Evolutionary conservation across 2,113 vertebrate genomes (phyloP).

Genomic region (Larimichthys crocea): DNA sequence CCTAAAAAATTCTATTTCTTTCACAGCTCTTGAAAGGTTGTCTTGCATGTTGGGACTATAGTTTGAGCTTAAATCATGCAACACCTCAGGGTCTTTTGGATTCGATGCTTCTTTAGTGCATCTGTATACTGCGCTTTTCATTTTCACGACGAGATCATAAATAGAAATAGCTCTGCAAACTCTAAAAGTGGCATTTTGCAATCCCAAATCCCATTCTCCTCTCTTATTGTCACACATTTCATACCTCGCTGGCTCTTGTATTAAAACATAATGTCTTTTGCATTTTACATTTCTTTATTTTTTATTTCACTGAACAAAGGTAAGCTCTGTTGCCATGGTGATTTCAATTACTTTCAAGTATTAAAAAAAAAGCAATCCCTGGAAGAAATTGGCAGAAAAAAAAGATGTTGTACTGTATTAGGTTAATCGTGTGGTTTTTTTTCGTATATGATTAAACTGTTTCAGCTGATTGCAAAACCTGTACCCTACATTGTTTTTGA

Average conservation of each 20-base stretch:
- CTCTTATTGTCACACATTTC: conserved; percentile 64
- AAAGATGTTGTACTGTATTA: conserved; percentile 47
- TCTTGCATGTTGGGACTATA: conserved; percentile 42
- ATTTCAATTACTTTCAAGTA: conserved; percentile 72
- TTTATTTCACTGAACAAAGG: conserved; percentile 72
- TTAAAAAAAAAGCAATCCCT: conserved; percentile 64
- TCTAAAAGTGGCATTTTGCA: conserved; percentile 61
- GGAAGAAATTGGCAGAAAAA: conserved; percentile 40
- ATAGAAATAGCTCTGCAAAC: conserved; percentile 54
- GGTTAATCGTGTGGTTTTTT: conserved; percentile 16
- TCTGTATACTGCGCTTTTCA: conserved; percentile 53
- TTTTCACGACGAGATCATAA: conserved; percentile 62
- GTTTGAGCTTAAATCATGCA: conserved; percentile 56
- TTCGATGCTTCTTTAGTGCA: conserved; percentile 1
- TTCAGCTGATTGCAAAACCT: not conserved
- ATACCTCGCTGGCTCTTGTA: conserved; percentile 70
- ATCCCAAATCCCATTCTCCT: conserved; percentile 62
- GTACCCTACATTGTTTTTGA: not conserved
- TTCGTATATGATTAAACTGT: not conserved
- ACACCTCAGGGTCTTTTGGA: conserved; percentile 34
- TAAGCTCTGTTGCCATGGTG: conserved; percentile 72
- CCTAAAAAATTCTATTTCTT: conserved; percentile 47
- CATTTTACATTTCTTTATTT: conserved; percentile 69
- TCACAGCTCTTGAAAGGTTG: conserved; percentile 12
- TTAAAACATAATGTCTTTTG: conserved; percentile 75